Conservation (phyloP, 2,888 invertebrate genomes). For the Rapana venosa region DNA sequence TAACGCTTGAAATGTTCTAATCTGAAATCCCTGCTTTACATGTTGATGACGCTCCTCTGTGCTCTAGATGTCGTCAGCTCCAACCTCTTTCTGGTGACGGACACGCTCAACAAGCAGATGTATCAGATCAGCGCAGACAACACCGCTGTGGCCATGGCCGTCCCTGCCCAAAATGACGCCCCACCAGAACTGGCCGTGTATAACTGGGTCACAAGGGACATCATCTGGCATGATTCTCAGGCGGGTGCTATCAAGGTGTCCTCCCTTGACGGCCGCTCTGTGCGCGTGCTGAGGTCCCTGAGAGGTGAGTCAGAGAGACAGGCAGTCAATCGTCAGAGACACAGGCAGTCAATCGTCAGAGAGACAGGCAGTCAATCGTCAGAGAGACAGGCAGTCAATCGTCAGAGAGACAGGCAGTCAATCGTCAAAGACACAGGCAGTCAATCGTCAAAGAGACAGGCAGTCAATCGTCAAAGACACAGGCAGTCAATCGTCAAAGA, state of each 20-base stretch:
- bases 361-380: not conserved
- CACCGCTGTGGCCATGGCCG: not conserved
- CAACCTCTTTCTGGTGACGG: slow-evolving; percentile 27
- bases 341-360: not conserved
- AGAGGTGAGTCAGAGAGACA: slow-evolving; percentile 5
- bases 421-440: not conserved
- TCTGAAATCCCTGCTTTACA: no score
- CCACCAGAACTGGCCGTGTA: not conserved
- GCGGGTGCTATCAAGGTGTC: slow-evolving; percentile 29
- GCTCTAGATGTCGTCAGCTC: not conserved
- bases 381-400: not conserved
- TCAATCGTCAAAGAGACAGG: not conserved
- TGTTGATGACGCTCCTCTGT: not conserved
- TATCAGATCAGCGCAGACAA: slow-evolving; percentile 17
- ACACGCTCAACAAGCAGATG: not conserved
- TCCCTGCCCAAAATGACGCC: not conserved
- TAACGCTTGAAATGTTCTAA: no score
- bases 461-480: no score
- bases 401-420: not conserved
- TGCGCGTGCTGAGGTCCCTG: not conserved
- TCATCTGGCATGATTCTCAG: slow-evolving; percentile 32
- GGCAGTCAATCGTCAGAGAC: not conserved
- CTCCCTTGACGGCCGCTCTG: not conserved
- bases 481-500: no score
- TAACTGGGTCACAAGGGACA: slow-evolving; percentile 21